A percentile compares a stretch with the other conserved stretches of the same genome.
phyloP scores from a whole-genome alignment of 2,113 vertebrate species.

The Platysteira castanea region DNA sequence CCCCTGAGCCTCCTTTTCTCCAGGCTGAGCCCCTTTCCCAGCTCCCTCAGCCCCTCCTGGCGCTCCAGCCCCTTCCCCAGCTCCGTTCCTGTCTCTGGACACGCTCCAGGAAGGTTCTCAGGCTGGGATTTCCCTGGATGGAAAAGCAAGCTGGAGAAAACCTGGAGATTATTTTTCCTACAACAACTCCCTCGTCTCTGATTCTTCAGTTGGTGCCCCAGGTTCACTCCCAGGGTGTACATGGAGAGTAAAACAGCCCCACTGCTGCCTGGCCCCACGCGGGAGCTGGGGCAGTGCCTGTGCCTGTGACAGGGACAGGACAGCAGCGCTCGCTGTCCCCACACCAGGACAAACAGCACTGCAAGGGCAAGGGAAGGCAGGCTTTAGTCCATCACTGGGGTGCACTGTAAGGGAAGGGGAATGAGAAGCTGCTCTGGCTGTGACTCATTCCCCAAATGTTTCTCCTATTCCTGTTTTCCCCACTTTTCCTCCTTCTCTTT shows the following conservation, averaged over 20 bases:
- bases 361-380: background rate
- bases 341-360: background rate
- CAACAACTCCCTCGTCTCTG: background rate
- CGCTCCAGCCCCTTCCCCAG: background rate
- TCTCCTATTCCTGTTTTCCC: background rate
- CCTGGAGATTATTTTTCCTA: background rate
- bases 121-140: background rate
- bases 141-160: background rate
- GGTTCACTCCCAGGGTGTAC: background rate
- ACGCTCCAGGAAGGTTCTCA: background rate
- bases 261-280: background rate
- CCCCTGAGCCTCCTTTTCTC: background rate
- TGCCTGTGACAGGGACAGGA: background rate
- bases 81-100: background rate
- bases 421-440: background rate
- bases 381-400: background rate
- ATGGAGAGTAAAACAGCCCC: background rate
- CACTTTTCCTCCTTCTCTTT: fast-evolving
- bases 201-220: background rate
- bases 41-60: background rate
- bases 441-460: background rate
- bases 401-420: background rate
- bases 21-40: background rate
- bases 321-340: fast-evolving
- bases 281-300: background rate